Evolutionary conservation across 37 sponge, comb jelly and placozoan genomes (phyloP), one percentile per base, ranked within the genome.

Genomic region (Bolinopsis microptera): DNA sequence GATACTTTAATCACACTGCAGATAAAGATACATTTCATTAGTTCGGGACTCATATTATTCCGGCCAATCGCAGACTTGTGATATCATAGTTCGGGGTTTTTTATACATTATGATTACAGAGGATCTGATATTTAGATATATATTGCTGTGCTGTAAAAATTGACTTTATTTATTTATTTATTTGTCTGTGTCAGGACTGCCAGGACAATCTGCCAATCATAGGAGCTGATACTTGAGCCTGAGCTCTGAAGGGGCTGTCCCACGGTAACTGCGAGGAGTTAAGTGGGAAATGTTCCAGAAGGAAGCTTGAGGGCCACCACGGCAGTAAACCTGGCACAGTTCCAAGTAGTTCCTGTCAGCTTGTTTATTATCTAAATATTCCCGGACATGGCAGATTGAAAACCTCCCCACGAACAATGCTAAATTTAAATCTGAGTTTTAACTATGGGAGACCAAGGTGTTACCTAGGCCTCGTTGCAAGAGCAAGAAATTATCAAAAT

Each of bases 301-400:
- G 61, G 74, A 28, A 72, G 80, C 22, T 32, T 16, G 2, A 35
- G 80, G 80, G 80, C 80, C 80, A 77, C 80, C 32, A 16, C 36
- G 1, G 80, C 27, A 77, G 80, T 34, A 77, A 33, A 13, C n/a
- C 37, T 77, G 80, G 80, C 80, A 35, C 1, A 32, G 22, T 13
- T 77, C 80, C 80, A 77, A 18, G 80, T 34, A 77, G 80, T 27
- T 22, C 74, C 21, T 3, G 61, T 13, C 61, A 48, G 61, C 9
- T 13, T 48, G 61, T 48, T 48, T 48, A 13, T 13, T 48, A 18
- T 48, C 61, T 48, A 13, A n/a, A n/a, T n/a, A n/a, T n/a, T n/a
- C n/a, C n/a, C n/a, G n/a, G n/a, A n/a, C n/a, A n/a, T n/a, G n/a
- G n/a, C n/a, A n/a, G n/a, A n/a, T n/a, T n/a, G n/a, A n/a, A n/a